These are phyloP conservation scores for Trachemys scripta DNA, from an alignment of 2,113 vertebrate species.

Conservation along the genomic window DNA sequence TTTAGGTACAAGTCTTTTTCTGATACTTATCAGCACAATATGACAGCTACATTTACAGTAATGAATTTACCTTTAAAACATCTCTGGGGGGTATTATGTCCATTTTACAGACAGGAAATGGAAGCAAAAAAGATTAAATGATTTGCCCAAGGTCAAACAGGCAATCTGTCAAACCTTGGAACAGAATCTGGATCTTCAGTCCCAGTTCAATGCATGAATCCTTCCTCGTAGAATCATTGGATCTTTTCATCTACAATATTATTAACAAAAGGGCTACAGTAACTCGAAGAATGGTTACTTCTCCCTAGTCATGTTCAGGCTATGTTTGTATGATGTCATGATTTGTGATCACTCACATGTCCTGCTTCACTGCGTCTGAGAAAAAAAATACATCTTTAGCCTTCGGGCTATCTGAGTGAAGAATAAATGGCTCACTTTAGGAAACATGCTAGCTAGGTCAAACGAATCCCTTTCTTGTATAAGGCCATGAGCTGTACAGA, in stretches of 20 bases:
- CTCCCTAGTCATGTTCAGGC: constrained; percentile 31
- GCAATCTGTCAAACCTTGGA: constrained; percentile 1
- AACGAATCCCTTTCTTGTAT: constrained; percentile 28
- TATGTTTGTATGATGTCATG: constrained; percentile 24
- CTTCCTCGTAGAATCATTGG: background rate
- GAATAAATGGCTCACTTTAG: constrained; percentile 27
- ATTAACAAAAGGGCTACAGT: constrained; percentile 48
- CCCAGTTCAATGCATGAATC: constrained; percentile 25
- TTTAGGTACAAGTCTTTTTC: background rate
- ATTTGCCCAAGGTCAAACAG: constrained; percentile 7
- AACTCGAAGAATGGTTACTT: constrained; percentile 60
- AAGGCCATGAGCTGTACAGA: constrained; percentile 28
- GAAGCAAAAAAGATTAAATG: constrained; percentile 43
- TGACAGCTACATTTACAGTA: background rate
- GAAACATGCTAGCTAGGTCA: constrained; percentile 18
- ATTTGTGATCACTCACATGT: constrained; percentile 24
- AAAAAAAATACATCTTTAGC: constrained; percentile 6
- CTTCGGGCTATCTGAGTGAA: constrained; percentile 25
- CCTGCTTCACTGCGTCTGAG: constrained; percentile 28
- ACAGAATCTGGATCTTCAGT: background rate
- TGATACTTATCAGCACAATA: background rate
- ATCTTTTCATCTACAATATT: constrained; percentile 45
- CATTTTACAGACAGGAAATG: background rate
- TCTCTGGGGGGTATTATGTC: background rate
- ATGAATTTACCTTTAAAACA: background rate